These are phyloP conservation scores for Lasioglossum morio DNA, from an alignment of 2,888 invertebrate genomes.

Conservation along the genomic window DNA sequence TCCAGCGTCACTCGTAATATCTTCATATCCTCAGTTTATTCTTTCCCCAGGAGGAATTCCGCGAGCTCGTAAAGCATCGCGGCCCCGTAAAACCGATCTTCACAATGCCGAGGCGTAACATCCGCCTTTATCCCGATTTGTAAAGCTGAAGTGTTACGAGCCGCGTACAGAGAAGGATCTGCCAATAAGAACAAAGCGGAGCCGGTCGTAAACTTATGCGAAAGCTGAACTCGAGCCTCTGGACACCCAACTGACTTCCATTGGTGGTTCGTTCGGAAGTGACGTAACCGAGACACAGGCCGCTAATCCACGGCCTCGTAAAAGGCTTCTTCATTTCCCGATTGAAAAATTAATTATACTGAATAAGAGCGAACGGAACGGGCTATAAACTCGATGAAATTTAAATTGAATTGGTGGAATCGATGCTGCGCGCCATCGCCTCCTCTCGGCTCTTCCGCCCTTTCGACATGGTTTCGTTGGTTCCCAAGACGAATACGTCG, in stretches of 20 bases:
- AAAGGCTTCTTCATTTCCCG: conserved; percentile 71
- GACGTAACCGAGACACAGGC: conserved; percentile 65
- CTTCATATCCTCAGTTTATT: conserved; percentile 61
- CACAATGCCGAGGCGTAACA: conserved; percentile 67
- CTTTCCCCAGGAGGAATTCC: conserved; percentile 42
- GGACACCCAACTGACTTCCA: conserved; percentile 55
- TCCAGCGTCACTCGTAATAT: conserved; percentile 53
- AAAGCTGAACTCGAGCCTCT: conserved; percentile 61
- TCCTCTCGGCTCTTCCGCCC: conserved; percentile 19
- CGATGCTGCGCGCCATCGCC: conserved; percentile 15
- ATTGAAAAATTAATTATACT: conserved; percentile 74
- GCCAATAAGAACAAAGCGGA: conserved; percentile 77
- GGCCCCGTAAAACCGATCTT: conserved; percentile 68
- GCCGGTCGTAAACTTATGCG: conserved; percentile 78
- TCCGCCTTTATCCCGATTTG: conserved; percentile 72
- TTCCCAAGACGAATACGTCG: conserved; percentile 9
- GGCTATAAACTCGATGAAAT: conserved; percentile 70
- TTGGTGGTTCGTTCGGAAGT: conserved; percentile 60
- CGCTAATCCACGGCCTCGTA: conserved; percentile 71
- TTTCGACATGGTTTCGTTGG: conserved; percentile 45
- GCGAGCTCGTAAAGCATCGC: conserved; percentile 66
- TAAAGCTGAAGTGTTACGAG: conserved; percentile 70
- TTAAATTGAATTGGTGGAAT: conserved; percentile 66
- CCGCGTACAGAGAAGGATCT: conserved; percentile 70
- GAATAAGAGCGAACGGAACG: conserved; percentile 67